Base-by-base conservation (phyloP, 2,888 invertebrate species). In the Cheiracanthium punctorium region DNA sequence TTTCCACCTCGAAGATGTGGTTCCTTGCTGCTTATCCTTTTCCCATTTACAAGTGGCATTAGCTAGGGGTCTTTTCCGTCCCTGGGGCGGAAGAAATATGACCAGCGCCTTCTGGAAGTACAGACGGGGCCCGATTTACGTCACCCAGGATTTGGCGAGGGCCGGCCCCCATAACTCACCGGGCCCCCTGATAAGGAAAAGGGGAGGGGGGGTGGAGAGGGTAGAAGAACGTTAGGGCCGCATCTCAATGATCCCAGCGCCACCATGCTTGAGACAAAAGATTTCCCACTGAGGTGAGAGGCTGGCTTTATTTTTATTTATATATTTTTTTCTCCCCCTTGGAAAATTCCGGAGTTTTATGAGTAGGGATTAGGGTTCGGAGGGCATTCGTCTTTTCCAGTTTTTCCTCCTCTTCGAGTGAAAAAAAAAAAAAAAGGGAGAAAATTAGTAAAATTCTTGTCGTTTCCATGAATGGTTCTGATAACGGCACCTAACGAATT, bases 121-220 rank as follows among this genome's bases (percentile, higher is more conserved):
- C 85, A 85, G 80, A 80, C 80, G 85, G 85, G 85, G 85, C 85
- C 85, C 85, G 85, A 85, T 85, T 85, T 85, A 80, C 85, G 85
- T 85, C 85, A 85, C 80, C 85, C 80, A 79, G 85, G 85, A 85
- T 85, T 85, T 85, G 85, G 58, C 67, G 85, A 58, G 80, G 71
- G 71, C 74, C 82, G 48, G 77, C 48, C 29, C 71, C 85, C 67
- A 85, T 85, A 85, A 85, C 80, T 85, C 85, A 85, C 64, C 24
- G 58, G 37, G 58, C 24, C 58, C 58, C 74, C 85, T 74, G 85
- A 85, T 85, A 85, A 85, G 85, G 85, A 75, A 24, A 24, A 58
- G n/a, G n/a, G n/a, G n/a, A n/a, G n/a, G n/a, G n/a, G n/a, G n/a
- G n/a, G n/a, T n/a, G n/a, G n/a, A n/a, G n/a, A n/a, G n/a, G n/a